Evolutionary conservation across 2,888 invertebrate species (phyloP).

Genomic region (Mylabris sibirica): DNA sequence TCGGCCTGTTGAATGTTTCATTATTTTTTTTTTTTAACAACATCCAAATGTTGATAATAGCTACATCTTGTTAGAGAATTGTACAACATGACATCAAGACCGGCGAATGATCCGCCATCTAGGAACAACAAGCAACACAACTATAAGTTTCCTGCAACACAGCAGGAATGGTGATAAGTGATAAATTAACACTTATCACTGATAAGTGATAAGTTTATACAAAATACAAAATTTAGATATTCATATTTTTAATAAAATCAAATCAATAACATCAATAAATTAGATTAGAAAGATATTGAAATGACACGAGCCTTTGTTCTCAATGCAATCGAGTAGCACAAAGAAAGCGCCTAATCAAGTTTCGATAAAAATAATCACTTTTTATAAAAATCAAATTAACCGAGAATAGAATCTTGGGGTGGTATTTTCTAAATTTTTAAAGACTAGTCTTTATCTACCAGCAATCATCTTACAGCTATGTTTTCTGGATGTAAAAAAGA

Average conservation of each 20-base stretch:
- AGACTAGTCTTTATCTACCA: too few species aligned
- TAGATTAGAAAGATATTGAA: slow-evolving; percentile 23
- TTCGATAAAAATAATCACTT: too few species aligned
- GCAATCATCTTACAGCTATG: too few species aligned
- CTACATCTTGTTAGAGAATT: slow-evolving; percentile 28
- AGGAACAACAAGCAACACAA: background rate
- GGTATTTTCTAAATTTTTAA: too few species aligned
- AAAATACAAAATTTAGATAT: background rate
- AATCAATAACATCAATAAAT: slow-evolving; percentile 26
- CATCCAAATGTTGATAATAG: slow-evolving; percentile 19
- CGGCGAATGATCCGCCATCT: background rate
- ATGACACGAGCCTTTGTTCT: slow-evolving; percentile 31
- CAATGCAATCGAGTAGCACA: slow-evolving; percentile 19
- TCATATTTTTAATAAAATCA: slow-evolving; percentile 19
- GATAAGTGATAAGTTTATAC: too few species aligned
- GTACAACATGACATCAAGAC: background rate
- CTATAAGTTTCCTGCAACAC: background rate
- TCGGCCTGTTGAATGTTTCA: slow-evolving; percentile 34
- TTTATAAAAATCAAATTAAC: too few species aligned
- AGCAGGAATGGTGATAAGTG: background rate
- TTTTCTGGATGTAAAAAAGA: too few species aligned
- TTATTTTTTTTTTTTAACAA: slow-evolving; percentile 24
- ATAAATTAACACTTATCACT: too few species aligned
- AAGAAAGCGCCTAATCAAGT: too few species aligned
- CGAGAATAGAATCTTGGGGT: too few species aligned